Base-by-base conservation (phyloP, 2,113 vertebrate species). In the Stomatorhinus ivindoensis region DNA sequence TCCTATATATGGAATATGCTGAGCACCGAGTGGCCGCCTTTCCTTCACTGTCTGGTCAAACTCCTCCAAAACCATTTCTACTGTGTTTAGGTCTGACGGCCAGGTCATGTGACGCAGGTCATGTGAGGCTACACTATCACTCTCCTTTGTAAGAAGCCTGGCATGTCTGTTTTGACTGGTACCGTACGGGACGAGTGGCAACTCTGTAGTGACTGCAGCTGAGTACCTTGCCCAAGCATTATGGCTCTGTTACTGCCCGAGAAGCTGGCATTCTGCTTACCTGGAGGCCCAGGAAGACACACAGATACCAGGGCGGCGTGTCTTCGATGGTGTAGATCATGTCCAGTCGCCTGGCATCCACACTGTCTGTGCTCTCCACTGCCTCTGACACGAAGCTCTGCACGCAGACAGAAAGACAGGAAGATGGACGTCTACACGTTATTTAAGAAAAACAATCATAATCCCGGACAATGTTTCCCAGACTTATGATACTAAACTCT, bases 271-370 rank as follows among this genome's bases (percentile, higher is more conserved):
- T 9, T 61, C 6, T 3, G 46, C 91, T 84, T 94, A 99, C 98
- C 98, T 99, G 98, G 90, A 99, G 92, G 1, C 98, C 98, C 92
- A 99, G 92, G 90, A 99, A 98, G 73, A 99, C 96, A 94, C 98
- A 99, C 91, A 99, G 96, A 80, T 99, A 99, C 98, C 98, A 99
- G 19, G 98, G 98, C 19, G 98, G 98, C 8, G 97, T 97, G 4
- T 99, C 98, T 87, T 99, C 98, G 3, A 99, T 98, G 15, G 98
- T 99, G 87, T 99, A 99, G 92, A 99, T 99, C 98, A 99, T 99
- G 91, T 99, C 98, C 3, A 96, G 96, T 61, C 97, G 96, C 92
- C 96, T 96, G 0, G 96, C 94, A 0, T 98, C 97, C 0, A 93
- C 85, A 39, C 97, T 96, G 92, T 96, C 97, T 0, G 95, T 96